Base-by-base conservation (phyloP, 2,113 vertebrate species). In the Notothenia rossii region DNA sequence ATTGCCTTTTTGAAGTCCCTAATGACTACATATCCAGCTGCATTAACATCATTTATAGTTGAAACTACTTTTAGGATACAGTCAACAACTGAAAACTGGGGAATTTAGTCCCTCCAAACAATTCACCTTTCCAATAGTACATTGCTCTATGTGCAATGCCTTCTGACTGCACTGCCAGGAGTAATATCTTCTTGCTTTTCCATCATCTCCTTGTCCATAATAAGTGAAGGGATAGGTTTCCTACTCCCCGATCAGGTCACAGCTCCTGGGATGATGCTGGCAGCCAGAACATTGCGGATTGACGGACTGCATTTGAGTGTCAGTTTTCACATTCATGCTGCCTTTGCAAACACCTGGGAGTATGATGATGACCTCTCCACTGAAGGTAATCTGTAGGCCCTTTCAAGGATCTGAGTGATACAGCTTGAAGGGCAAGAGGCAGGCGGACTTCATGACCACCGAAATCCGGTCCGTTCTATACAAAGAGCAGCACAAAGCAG, bases 141-240 rank as follows among this genome's bases (percentile, higher is more conserved):
- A 60, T 49, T 61, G 40, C 46, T 25, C n/a, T 8, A 12, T 75
- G 20, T 25, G 54, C 40, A 60, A 54, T 43, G 54, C 56, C 50
- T 56, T 50, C 56, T 11, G 51, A 29, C 43, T 48, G 59, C 45
- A 49, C 48, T 71, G 48, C 29, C 54, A 56, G 15, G 20, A 72
- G 17, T 68, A 59, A 51, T 72, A 50, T 53, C 25, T 66, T 63
- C 25, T 46, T 12, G 25, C 53, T 69, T 71, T 54, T 61, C 45
- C 56, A 59, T 75, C 71, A 55, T 59, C 50, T 43, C 55, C 50
- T 72, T 66, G 61, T 75, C 45, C 45, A 46, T 66, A 65, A 77
- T 61, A 53, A 29, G 69, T 53, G 68, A 17, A 75, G 56, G 70
- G 53, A 72, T 88, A 53, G 61, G 33, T 72, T 84, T 64, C 54